phyloP scores from a whole-genome alignment of 2,888 invertebrate genomes.

The Drosophila peninsularis region DNA sequence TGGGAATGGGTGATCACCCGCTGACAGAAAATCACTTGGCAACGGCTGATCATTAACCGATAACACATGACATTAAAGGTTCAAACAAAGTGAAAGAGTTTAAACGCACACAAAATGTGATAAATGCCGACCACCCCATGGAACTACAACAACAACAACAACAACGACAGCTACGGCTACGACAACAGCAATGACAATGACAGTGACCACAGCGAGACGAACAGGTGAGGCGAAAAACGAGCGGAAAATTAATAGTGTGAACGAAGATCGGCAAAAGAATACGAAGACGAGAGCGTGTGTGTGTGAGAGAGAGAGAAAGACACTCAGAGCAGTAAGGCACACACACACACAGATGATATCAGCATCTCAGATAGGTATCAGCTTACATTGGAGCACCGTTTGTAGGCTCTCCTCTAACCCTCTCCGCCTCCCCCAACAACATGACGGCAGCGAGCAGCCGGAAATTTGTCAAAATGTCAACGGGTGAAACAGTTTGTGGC shows the following conservation, averaged over 20 bases:
- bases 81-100: slow-evolving; percentile 66
- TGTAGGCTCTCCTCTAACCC: slow-evolving; percentile 14
- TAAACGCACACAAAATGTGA: slow-evolving; percentile 75
- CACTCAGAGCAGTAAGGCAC: slow-evolving; percentile 34
- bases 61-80: slow-evolving; percentile 83
- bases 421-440: slow-evolving; percentile 28
- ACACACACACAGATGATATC: slow-evolving; percentile 30
- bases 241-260: slow-evolving; percentile 82
- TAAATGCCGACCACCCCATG: slow-evolving; percentile 81
- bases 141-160: slow-evolving; percentile 33
- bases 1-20: slow-evolving; percentile 65
- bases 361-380: slow-evolving; percentile 74
- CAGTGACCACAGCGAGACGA: slow-evolving; percentile 34
- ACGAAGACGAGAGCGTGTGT: slow-evolving; percentile 11
- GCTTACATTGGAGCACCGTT: slow-evolving; percentile 73
- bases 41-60: slow-evolving; percentile 82
- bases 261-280: slow-evolving; percentile 59
- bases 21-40: slow-evolving; percentile 77
- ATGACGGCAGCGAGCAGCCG: slow-evolving; percentile 74
- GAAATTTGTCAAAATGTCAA: slow-evolving; percentile 84
- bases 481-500: slow-evolving; percentile 76
- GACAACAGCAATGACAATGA: slow-evolving; percentile 18
- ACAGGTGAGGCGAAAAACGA: slow-evolving; percentile 66
- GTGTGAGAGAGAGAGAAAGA: slow-evolving; percentile 1
- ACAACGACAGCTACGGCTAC: neutral